Percentiles rank a stretch among this genome's conserved stretches.
These are phyloP conservation scores for Phrynosoma blainvillii DNA, from an alignment of 2,113 vertebrate genomes.

Conservation along the genomic window DNA sequence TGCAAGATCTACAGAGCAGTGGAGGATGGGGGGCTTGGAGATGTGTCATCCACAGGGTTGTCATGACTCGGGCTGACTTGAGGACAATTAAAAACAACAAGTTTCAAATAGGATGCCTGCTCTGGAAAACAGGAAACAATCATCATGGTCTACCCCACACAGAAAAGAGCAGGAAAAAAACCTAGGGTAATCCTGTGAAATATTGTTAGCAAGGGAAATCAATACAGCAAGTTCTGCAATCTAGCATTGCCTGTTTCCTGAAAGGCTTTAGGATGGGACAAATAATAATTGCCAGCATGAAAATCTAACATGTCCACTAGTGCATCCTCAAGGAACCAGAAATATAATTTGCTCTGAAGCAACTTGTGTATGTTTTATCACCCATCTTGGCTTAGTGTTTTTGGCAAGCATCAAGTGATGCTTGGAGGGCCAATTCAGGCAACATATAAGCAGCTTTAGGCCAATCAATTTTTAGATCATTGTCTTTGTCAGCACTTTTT, in stretches of 20 bases:
- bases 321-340: constrained; percentile 2
- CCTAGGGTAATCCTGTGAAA: neutral
- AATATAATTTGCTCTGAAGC: constrained; percentile 20
- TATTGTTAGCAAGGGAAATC: constrained; percentile 17
- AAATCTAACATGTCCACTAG: constrained; percentile 3
- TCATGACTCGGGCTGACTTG: too few relatives aligned
- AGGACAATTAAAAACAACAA: too few relatives aligned
- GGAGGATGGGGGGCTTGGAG: too few relatives aligned
- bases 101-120: too few relatives aligned
- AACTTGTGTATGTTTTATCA: constrained; percentile 2
- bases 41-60: too few relatives aligned
- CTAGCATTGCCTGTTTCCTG: neutral
- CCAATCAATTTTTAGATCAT: neutral
- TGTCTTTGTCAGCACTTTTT: neutral
- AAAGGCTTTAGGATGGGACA: neutral
- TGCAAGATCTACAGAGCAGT: too few relatives aligned
- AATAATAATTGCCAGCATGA: constrained; percentile 4
- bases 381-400: neutral
- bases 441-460: neutral
- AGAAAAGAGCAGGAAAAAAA: neutral
- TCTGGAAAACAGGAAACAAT: neutral
- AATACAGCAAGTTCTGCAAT: neutral
- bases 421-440: constrained; percentile 15
- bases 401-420: neutral
- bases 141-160: neutral